Conservation (phyloP, 2,888 invertebrate genomes). For the Aelia acuminata region DNA sequence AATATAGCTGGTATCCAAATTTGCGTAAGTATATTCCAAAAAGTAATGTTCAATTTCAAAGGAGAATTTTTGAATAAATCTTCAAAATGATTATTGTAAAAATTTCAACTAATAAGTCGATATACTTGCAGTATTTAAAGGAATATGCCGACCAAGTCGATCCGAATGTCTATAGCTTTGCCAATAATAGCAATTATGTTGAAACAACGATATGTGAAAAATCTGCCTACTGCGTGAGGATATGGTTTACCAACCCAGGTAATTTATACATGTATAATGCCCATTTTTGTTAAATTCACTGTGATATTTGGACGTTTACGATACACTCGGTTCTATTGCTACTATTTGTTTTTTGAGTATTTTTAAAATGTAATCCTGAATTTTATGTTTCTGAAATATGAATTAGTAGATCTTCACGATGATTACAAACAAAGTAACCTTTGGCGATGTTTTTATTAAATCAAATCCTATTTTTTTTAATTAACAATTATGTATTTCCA, state of each 20-base stretch:
- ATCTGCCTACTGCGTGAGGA: neutral
- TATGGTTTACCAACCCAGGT: neutral
- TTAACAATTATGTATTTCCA: neutral
- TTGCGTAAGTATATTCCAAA: neutral
- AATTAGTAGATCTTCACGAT: no score
- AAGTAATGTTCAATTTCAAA: neutral
- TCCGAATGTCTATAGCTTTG: neutral
- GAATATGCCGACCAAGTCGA: neutral
- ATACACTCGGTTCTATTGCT: no score
- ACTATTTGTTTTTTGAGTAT: no score
- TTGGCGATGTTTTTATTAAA: no score
- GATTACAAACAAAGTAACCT: no score
- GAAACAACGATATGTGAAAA: neutral
- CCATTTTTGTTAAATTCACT: neutral
- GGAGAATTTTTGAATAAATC: no score
- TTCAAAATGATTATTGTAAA: no score
- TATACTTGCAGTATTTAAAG: neutral
- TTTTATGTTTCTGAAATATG: no score
- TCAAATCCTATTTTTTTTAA: no score
- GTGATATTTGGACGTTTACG: no score
- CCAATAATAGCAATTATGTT: neutral
- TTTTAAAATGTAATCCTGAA: no score
- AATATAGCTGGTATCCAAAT: neutral
- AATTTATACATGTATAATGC: neutral
- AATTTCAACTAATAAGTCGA: no score